Conservation (phyloP, 2,113 vertebrate genomes). For the Chinchilla lanigera region DNA sequence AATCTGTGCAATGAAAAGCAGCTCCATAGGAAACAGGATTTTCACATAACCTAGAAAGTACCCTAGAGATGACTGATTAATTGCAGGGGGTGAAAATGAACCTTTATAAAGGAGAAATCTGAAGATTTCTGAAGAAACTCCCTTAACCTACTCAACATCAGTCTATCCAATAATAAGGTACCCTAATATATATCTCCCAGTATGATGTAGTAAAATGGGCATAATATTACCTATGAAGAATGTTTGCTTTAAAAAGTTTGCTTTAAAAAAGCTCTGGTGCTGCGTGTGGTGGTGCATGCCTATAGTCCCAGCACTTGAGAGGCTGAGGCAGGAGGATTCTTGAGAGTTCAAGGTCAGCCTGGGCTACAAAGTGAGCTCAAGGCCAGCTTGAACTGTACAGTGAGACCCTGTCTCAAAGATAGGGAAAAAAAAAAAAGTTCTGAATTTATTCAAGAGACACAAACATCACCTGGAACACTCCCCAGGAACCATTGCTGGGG, state of each 20-base stretch:
- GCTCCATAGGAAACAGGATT: background rate
- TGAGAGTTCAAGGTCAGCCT: no score
- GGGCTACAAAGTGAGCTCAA: no score
- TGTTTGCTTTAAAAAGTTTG: background rate
- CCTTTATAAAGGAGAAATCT: background rate
- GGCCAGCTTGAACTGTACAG: no score
- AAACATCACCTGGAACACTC: background rate
- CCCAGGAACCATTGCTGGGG: background rate
- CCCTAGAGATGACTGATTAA: background rate
- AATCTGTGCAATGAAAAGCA: background rate
- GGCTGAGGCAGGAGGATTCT: no score
- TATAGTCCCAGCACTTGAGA: no score
- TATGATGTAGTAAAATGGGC: background rate
- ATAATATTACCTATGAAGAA: background rate
- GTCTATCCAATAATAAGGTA: no score
- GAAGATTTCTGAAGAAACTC: background rate
- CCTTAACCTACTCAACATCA: no score
- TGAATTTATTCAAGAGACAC: background rate
- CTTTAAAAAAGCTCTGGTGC: background rate
- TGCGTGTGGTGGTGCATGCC: no score
- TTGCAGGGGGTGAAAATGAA: rapidly evolving
- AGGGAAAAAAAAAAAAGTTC: background rate
- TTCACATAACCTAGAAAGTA: background rate
- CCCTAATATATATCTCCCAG: background rate
- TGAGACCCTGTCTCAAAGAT: no score